Percentiles rank a stretch among this genome's conserved stretches.
phyloP scores from a whole-genome alignment of 2,797 vertebrate genomes.

The Coreius guichenoti region DNA sequence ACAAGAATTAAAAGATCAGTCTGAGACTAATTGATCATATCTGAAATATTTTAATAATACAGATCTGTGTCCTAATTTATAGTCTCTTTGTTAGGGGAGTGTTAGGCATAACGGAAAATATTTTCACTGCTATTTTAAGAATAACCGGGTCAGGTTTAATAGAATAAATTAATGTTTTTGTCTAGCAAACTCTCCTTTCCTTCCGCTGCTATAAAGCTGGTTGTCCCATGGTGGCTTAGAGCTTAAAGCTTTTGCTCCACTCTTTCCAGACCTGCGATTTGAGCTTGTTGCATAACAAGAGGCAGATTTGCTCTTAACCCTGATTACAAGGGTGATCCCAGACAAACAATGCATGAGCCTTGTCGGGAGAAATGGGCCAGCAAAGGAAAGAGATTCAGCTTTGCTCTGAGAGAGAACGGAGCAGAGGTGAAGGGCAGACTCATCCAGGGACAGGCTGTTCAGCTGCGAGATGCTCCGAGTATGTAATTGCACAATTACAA shows the following conservation, averaged over 20 bases:
- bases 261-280: constrained; percentile 37
- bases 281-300: constrained; percentile 62
- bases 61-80: constrained; percentile 9
- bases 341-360: constrained; percentile 53
- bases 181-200: neutral
- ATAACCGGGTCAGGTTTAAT: neutral
- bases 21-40: neutral
- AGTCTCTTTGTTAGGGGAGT: constrained; percentile 1
- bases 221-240: constrained; percentile 39
- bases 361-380: constrained; percentile 18
- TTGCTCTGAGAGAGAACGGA: neutral
- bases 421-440: constrained; percentile 1
- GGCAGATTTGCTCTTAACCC: constrained; percentile 56
- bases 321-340: constrained; percentile 59
- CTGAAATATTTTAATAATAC: constrained; percentile 1
- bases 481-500: neutral
- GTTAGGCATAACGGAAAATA: neutral
- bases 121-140: neutral
- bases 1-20: constrained; percentile 37
- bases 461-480: neutral
- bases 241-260: constrained; percentile 38
- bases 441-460: neutral
- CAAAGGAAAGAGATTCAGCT: neutral
- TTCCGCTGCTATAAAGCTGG: constrained; percentile 15
- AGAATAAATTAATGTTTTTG: constrained; percentile 4